Evolutionary conservation across 2,113 vertebrate species (phyloP).

Genomic region (Athene cunicularia): DNA sequence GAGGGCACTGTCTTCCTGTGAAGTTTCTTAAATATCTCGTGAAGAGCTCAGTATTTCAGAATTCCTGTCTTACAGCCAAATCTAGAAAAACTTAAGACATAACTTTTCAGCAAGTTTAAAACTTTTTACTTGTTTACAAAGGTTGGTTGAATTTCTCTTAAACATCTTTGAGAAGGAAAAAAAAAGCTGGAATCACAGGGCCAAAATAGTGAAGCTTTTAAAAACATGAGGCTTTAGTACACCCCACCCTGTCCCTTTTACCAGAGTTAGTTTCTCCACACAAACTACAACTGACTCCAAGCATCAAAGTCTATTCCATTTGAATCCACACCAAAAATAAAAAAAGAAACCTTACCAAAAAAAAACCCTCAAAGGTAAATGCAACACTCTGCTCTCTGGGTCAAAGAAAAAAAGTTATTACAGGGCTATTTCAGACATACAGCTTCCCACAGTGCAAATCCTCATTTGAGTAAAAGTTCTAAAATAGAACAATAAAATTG

Average conservation of each 20-base stretch:
- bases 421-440: not conserved
- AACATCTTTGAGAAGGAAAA: not conserved
- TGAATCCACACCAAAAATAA: not conserved
- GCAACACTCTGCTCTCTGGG: not conserved
- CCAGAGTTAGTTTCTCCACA: not conserved
- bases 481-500: not conserved
- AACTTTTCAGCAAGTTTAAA: not conserved
- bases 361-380: not conserved
- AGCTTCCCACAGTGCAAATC: not conserved
- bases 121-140: not conserved
- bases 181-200: not conserved
- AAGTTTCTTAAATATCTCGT: not conserved
- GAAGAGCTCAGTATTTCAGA: not conserved
- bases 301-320: not conserved
- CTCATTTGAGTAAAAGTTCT: not conserved
- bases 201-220: not conserved
- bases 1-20: not conserved
- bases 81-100: not conserved
- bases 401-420: not conserved
- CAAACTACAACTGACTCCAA: not conserved
- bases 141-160: not conserved
- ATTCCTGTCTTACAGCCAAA: not conserved
- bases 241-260: not conserved
- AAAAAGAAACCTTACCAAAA: not conserved
- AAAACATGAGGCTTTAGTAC: not conserved